Evolutionary conservation across 2,113 vertebrate species (phyloP), one percentile per base, ranked within the genome.

Genomic region (Neogale vison): DNA sequence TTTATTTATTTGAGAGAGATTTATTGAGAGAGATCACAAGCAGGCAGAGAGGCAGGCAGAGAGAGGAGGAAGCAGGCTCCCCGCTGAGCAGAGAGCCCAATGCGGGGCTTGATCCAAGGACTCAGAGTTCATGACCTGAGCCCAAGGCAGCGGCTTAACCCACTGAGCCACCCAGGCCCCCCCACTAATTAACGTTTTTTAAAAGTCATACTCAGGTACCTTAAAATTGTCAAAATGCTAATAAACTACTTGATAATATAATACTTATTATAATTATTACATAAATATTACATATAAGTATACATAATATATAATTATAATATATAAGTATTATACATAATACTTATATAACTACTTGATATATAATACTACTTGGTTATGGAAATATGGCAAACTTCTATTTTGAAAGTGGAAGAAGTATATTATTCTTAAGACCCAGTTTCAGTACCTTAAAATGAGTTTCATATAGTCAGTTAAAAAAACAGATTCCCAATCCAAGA

Each of bases 361-460:
- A 74, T 69, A 36, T 69, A 69, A 20, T 36, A 69, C 67, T 36
- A 36, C 17, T 36, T 80, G 71, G 29, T 72, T 93, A 88, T 67
- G 47, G 39, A 81, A 97, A 97, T 42, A 74, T 50, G 80, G 87
- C 47, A 96, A 91, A 90, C 24, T 77, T 96, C 87, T 93, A 91
- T 91, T 96, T 57, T 92, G 84, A 82, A 97, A 96, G 90, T 93
- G 82, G 65, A 91, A 95, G 76, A 95, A 88, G 31, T 76, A 45
- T 86, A 93, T 89, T 71, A 95, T 57, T 96, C 76, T 96, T 82
- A 95, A 82, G 59, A 86, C 47, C 23, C 93, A 92, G 81, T 90
- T 96, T 84, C 24, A 95, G 26, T 95, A 91, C n/a, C 45, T 31
- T 93, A 97, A 95, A 93, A 76, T 93, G 76, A 96, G 31, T 93